Evolutionary conservation across 1,140 invertebrate species (phyloP).

Genomic region (Armadillidium nasatum): DNA sequence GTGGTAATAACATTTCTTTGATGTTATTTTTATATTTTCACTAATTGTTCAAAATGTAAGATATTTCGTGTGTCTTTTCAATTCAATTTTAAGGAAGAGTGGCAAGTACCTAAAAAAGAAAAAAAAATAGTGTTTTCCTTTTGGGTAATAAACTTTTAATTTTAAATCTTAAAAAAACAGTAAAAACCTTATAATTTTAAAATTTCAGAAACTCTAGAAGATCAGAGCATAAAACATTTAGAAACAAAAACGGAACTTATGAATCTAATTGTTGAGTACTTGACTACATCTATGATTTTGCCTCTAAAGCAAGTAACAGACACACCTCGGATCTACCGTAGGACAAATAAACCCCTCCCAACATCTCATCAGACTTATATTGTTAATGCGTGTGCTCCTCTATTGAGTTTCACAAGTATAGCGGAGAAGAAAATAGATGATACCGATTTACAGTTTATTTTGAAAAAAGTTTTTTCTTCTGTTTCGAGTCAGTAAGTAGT

Average conservation of each 20-base stretch:
- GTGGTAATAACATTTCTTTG: too few relatives aligned
- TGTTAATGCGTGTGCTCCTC: neutral
- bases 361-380: neutral
- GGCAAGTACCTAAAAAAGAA: too few relatives aligned
- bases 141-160: too few relatives aligned
- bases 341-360: conserved; percentile 19
- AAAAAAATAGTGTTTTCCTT: too few relatives aligned
- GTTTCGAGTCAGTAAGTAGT: neutral
- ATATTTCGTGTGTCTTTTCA: too few relatives aligned
- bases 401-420: neutral
- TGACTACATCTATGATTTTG: neutral
- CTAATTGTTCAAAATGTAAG: too few relatives aligned
- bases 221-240: neutral
- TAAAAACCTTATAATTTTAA: too few relatives aligned
- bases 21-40: too few relatives aligned
- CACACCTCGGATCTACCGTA: conserved; percentile 27
- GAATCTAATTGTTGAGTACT: neutral
- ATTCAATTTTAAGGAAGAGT: too few relatives aligned
- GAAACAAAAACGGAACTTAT: neutral
- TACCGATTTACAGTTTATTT: neutral
- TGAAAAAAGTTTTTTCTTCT: neutral
- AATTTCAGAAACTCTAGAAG: neutral
- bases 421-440: neutral
- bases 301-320: conserved; percentile 7
- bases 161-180: too few relatives aligned